These are phyloP conservation scores for Eutolmus rufibarbis DNA, from an alignment of 2,888 invertebrate genomes.

Conservation along the genomic window DNA sequence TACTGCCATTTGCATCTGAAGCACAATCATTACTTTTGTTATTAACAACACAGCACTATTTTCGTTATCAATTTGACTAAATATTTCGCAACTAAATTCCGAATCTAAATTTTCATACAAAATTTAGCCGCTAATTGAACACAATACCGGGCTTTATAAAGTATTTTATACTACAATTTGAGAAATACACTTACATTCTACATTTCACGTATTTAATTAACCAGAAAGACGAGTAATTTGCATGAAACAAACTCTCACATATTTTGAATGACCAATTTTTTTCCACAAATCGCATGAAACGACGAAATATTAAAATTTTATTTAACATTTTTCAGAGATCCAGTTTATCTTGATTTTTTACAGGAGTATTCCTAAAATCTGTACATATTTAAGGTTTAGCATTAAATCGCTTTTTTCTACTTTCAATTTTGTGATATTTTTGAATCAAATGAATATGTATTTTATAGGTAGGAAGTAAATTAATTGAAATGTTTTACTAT, in stretches of 20 bases:
- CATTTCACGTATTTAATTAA: neutral
- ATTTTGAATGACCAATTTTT: neutral
- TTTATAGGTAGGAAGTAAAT: slow-evolving; percentile 3
- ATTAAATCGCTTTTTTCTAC: slow-evolving; percentile 17
- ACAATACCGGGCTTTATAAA: too few species aligned
- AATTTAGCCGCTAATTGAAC: too few species aligned
- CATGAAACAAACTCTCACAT: neutral
- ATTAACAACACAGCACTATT: too few species aligned
- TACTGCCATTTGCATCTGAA: too few species aligned
- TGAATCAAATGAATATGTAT: neutral
- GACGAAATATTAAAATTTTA: neutral
- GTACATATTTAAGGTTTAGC: neutral
- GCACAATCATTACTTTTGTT: too few species aligned
- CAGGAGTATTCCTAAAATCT: neutral
- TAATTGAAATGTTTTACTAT: neutral
- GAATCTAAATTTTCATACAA: too few species aligned
- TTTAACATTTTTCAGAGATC: neutral
- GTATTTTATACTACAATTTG: too few species aligned
- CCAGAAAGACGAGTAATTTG: neutral
- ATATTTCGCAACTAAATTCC: too few species aligned
- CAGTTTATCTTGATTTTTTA: neutral
- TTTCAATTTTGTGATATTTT: slow-evolving; percentile 25
- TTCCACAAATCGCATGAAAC: neutral
- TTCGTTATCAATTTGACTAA: too few species aligned
- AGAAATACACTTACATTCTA: too few species aligned